Percentiles rank a stretch among this genome's conserved stretches.
phyloP scores from a whole-genome alignment of 2,797 vertebrate species.

The Poecilia wingei region DNA sequence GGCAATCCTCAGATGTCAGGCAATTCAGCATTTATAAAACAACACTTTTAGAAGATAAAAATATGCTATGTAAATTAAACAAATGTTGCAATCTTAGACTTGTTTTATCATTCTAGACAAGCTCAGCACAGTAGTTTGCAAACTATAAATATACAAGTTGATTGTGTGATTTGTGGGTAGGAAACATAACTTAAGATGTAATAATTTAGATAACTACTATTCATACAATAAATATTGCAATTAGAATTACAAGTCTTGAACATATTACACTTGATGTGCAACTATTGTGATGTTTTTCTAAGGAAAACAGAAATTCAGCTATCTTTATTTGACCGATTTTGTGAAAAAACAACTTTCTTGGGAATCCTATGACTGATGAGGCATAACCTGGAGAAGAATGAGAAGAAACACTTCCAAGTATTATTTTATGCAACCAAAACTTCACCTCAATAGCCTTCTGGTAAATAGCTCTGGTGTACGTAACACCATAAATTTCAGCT shows the following conservation, averaged over 20 bases:
- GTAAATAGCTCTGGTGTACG: conserved; percentile 92
- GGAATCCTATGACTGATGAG: neutral
- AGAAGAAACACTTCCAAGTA: neutral
- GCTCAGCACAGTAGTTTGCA: neutral
- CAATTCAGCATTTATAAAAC: neutral
- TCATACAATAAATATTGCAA: neutral
- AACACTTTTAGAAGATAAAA: neutral
- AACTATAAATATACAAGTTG: neutral
- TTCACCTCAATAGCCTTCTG: conserved; percentile 93
- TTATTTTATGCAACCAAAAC: neutral
- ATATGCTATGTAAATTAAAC: neutral
- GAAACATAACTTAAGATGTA: neutral
- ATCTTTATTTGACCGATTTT: neutral
- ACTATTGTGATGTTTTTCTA: neutral
- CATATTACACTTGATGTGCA: neutral
- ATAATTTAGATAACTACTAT: neutral
- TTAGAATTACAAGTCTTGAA: neutral
- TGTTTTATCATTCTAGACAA: neutral
- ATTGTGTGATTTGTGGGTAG: neutral
- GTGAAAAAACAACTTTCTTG: neutral
- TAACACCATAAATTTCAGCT: conserved; percentile 94
- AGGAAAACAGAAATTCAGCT: neutral
- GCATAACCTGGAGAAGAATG: neutral
- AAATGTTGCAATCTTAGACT: neutral
- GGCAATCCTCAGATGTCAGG: neutral